These are phyloP conservation scores for Megaleporinus macrocephalus DNA, from an alignment of 2,113 vertebrate genomes.

Conservation along the genomic window DNA sequence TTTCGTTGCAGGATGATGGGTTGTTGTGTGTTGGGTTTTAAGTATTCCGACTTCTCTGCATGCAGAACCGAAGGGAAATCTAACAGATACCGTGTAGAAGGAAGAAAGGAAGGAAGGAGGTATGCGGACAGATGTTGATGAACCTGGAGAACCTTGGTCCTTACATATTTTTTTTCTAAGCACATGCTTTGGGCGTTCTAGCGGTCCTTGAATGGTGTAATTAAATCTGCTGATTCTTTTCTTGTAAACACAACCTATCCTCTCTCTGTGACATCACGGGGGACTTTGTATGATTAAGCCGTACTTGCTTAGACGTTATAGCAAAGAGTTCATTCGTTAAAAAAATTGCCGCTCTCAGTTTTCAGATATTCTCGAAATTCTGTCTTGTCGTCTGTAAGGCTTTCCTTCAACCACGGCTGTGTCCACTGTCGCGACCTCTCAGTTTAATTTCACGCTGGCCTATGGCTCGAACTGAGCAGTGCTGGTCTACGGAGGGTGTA, in stretches of 20 bases:
- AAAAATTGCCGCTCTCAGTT: background rate
- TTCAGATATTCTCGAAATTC: background rate
- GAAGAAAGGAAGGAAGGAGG: background rate
- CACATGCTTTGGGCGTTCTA: background rate
- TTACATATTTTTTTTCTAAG: background rate
- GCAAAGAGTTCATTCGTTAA: background rate
- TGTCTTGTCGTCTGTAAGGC: background rate
- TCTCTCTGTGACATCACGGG: background rate
- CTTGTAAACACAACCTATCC: background rate
- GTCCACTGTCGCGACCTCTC: background rate
- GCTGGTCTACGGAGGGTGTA: slow-evolving; percentile 5
- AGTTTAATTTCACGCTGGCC: background rate
- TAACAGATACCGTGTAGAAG: background rate
- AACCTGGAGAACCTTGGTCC: background rate
- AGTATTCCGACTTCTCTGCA: background rate
- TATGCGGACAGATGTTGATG: background rate
- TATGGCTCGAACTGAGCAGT: background rate
- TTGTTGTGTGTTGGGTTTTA: background rate
- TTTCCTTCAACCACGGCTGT: background rate
- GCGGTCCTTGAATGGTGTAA: background rate
- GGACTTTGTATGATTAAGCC: background rate
- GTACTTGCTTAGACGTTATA: background rate
- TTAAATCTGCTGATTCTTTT: background rate
- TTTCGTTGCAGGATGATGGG: background rate
- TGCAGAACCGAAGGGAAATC: background rate